These are phyloP conservation scores for Spheniscus humboldti DNA, from an alignment of 2,797 vertebrate genomes.

Conservation along the genomic window DNA sequence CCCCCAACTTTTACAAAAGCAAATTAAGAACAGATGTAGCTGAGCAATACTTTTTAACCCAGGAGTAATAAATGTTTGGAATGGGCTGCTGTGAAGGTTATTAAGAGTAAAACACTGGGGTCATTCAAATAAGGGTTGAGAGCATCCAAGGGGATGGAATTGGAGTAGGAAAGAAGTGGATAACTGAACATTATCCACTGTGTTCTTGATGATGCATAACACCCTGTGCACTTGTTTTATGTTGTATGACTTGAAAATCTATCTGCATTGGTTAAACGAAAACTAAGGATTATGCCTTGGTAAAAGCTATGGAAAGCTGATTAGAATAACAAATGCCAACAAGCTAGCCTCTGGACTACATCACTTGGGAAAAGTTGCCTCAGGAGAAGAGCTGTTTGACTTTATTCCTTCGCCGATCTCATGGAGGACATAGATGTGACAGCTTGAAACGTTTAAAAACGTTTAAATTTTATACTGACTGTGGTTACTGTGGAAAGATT, in stretches of 20 bases:
- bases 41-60: constrained; percentile 61
- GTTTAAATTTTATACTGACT: background rate
- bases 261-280: constrained; percentile 26
- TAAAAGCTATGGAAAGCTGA: constrained; percentile 48
- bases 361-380: constrained; percentile 36
- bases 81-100: constrained; percentile 68
- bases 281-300: constrained; percentile 29
- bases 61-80: constrained; percentile 70
- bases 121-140: constrained; percentile 65
- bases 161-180: constrained; percentile 64
- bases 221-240: constrained; percentile 46
- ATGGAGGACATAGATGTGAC: background rate
- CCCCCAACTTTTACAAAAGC: constrained; percentile 30
- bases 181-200: constrained; percentile 50
- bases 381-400: constrained; percentile 28
- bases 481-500: background rate
- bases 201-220: constrained; percentile 50
- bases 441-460: constrained; percentile 41
- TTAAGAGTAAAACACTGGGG: constrained; percentile 67
- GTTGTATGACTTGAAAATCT: constrained; percentile 50
- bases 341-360: background rate
- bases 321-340: constrained; percentile 49
- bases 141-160: constrained; percentile 56
- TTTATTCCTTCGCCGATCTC: background rate
- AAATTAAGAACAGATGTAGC: constrained; percentile 68